Conservation (phyloP, 1,140 invertebrate species). For the Drosophila athabasca region DNA sequence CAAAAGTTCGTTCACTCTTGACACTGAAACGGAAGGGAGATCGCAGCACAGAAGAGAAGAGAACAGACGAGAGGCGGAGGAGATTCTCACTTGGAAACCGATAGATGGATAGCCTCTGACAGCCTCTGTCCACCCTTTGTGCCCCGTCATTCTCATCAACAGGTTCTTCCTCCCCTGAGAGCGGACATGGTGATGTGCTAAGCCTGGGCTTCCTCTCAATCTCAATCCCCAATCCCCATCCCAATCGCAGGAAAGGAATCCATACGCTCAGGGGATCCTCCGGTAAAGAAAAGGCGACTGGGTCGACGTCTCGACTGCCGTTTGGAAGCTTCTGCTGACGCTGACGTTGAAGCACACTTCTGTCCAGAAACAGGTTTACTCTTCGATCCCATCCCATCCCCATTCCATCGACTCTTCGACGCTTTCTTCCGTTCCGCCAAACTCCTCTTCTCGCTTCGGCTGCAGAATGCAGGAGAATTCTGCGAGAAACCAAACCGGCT, state of each 20-base stretch:
- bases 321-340: too few relatives aligned
- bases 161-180: slow-evolving; percentile 4
- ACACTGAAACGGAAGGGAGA: slow-evolving; percentile 43
- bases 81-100: slow-evolving; percentile 36
- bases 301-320: slow-evolving; percentile 30
- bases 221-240: slow-evolving; percentile 1
- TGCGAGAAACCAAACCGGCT: slow-evolving; percentile 36
- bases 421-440: slow-evolving; percentile 52
- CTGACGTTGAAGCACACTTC: too few relatives aligned
- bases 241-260: slow-evolving; percentile 39
- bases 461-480: slow-evolving; percentile 15
- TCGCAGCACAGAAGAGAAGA: background rate
- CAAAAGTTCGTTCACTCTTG: slow-evolving; percentile 61
- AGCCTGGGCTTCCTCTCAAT: slow-evolving; percentile 40
- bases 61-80: too few relatives aligned
- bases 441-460: slow-evolving; percentile 15
- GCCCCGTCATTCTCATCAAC: slow-evolving; percentile 30
- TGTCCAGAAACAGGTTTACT: slow-evolving; percentile 31
- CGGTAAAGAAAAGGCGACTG: slow-evolving; percentile 41
- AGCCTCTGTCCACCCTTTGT: slow-evolving; percentile 21
- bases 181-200: slow-evolving; percentile 35
- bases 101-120: slow-evolving; percentile 13
- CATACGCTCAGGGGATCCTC: slow-evolving; percentile 19
- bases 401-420: slow-evolving; percentile 31
- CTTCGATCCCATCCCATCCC: slow-evolving; percentile 17